phyloP scores from a whole-genome alignment of 1,140 invertebrate species.

The Pachyrhynchus sulphureomaculatus region DNA sequence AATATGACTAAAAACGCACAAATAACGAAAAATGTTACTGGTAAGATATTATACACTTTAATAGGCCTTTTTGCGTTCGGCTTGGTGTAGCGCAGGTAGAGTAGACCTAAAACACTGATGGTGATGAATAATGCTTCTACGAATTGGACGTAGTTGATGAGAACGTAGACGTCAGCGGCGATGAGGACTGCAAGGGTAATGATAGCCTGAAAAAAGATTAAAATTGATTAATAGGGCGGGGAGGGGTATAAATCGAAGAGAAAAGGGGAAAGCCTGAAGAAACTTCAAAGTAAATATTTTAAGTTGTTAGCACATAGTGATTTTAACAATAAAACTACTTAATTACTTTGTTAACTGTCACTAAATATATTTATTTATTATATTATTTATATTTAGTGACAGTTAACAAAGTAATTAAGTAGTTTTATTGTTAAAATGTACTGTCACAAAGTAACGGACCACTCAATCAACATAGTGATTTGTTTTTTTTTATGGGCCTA shows the following conservation, averaged over 20 bases:
- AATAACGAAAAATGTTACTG: constrained; percentile 80
- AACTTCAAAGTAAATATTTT: too few relatives aligned
- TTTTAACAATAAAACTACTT: too few relatives aligned
- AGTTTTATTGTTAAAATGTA: too few relatives aligned
- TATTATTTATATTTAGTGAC: too few relatives aligned
- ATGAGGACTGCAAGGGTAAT: constrained; percentile 81
- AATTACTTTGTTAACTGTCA: too few relatives aligned
- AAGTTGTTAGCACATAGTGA: too few relatives aligned
- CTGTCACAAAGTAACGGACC: too few relatives aligned
- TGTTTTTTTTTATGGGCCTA: too few relatives aligned
- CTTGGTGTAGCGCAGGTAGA: constrained; percentile 80
- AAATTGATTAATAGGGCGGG: not conserved
- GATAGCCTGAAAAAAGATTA: constrained; percentile 64
- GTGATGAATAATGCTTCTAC: constrained; percentile 94
- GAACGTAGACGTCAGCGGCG: constrained; percentile 81
- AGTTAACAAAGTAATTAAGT: too few relatives aligned
- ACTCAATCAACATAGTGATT: not conserved
- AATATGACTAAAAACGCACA: constrained; percentile 81
- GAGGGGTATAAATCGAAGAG: not conserved
- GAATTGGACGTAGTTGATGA: constrained; percentile 93
- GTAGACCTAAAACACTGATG: constrained; percentile 79
- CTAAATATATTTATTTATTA: too few relatives aligned
- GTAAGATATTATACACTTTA: constrained; percentile 75
- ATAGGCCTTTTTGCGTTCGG: constrained; percentile 81
- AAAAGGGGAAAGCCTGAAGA: not conserved